Evolutionary conservation across 2,888 invertebrate genomes (phyloP).

Genomic region (Teleiodes luculella): DNA sequence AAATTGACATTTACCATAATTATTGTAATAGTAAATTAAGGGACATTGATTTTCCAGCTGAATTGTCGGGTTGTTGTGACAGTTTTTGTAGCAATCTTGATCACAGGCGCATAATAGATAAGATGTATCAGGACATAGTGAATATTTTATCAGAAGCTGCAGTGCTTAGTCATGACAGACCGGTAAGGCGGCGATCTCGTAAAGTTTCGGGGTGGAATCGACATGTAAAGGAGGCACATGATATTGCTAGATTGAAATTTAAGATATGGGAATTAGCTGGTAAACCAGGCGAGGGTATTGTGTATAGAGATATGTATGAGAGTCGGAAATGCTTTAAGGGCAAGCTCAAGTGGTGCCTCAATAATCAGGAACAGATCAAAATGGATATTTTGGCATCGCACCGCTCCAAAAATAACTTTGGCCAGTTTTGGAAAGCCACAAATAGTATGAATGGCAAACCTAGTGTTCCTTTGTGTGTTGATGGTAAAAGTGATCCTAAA

Average conservation of each 20-base stretch:
- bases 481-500: neutral
- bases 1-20: constrained; percentile 1
- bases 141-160: neutral
- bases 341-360: constrained; percentile 12
- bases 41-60: neutral
- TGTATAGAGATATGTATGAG: constrained; percentile 9
- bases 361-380: constrained; percentile 11
- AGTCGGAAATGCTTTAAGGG: constrained; percentile 10
- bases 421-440: constrained; percentile 22
- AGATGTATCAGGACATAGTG: neutral
- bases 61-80: neutral
- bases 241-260: constrained; percentile 7
- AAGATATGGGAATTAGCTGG: neutral
- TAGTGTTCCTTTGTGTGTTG: constrained; percentile 12
- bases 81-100: neutral
- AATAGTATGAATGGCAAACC: constrained; percentile 15
- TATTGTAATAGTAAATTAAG: neutral
- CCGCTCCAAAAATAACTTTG: constrained; percentile 8
- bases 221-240: constrained; percentile 5
- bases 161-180: no score
- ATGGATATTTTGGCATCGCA: constrained; percentile 1
- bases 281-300: neutral
- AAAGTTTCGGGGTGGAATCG: constrained; percentile 13
- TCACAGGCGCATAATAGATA: neutral
- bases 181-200: no score